Percentiles rank a stretch among this genome's conserved stretches.
phyloP scores from a whole-genome alignment of 2,888 invertebrate genomes.

The Ellobium chinense region DNA sequence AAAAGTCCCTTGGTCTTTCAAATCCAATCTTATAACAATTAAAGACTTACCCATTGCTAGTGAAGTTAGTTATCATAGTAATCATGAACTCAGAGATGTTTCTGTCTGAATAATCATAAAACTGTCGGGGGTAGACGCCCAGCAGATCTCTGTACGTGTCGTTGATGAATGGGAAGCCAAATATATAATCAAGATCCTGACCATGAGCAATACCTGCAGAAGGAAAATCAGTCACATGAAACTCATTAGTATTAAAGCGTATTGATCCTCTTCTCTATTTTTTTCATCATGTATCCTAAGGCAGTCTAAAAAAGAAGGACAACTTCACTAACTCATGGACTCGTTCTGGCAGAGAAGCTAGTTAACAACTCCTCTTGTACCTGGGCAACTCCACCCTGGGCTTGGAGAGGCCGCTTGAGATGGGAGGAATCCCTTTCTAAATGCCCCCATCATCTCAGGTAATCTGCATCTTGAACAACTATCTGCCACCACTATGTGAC shows the following conservation, averaged over 20 bases:
- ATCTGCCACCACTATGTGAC: too few relatives aligned
- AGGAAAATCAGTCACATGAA: not conserved
- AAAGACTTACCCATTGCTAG: slow-evolving; percentile 78
- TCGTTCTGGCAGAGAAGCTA: too few relatives aligned
- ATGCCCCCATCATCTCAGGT: too few relatives aligned
- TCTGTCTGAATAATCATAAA: slow-evolving; percentile 78
- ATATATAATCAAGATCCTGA: slow-evolving; percentile 81
- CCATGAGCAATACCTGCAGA: slow-evolving; percentile 78
- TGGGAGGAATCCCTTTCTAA: too few relatives aligned
- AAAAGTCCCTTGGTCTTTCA: too few relatives aligned
- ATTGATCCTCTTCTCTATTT: not conserved
- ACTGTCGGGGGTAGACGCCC: slow-evolving; percentile 72
- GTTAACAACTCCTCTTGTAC: too few relatives aligned
- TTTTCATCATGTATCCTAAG: not conserved
- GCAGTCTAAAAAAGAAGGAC: too few relatives aligned
- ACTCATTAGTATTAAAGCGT: not conserved
- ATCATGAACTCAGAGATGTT: slow-evolving; percentile 81
- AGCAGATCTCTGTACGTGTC: slow-evolving; percentile 74
- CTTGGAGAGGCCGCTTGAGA: too few relatives aligned
- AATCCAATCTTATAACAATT: too few relatives aligned
- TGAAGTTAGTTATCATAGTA: slow-evolving; percentile 80
- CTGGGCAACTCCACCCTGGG: too few relatives aligned
- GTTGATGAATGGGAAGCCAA: slow-evolving; percentile 81
- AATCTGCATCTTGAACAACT: too few relatives aligned
- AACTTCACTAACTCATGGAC: too few relatives aligned